A percentile compares a stretch with the other conserved stretches of the same genome.
Conservation (phyloP, 1,140 invertebrate genomes). For the Zaprionus gabonicus region DNA sequence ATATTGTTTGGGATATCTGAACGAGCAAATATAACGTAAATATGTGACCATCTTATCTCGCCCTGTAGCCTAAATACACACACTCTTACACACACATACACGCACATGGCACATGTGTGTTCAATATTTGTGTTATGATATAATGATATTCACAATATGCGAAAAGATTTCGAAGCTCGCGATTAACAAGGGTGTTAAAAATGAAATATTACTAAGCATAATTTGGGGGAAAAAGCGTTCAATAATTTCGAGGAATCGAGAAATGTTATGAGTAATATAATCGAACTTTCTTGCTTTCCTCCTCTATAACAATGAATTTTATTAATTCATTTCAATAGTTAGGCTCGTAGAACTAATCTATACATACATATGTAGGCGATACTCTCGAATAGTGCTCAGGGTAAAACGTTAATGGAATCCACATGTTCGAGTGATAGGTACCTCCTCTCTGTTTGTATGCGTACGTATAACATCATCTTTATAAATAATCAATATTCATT, state of each 20-base stretch:
- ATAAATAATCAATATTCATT: conserved; percentile 69
- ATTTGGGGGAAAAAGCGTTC: background rate
- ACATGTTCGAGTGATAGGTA: conserved; percentile 31
- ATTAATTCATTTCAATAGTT: background rate
- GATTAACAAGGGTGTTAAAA: background rate
- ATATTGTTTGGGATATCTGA: conserved; percentile 29
- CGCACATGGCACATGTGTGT: background rate
- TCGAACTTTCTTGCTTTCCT: too few species aligned
- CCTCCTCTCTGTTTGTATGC: conserved; percentile 6
- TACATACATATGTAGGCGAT: conserved; percentile 12
- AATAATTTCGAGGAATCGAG: background rate
- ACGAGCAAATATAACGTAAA: conserved; percentile 20
- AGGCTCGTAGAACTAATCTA: conserved; percentile 27
- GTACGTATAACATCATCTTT: conserved; percentile 64
- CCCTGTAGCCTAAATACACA: conserved; percentile 30
- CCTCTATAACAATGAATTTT: background rate
- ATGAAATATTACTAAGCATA: background rate
- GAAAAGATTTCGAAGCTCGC: background rate
- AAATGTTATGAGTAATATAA: background rate
- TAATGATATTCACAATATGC: conserved; percentile 15
- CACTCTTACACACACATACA: background rate
- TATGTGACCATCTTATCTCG: conserved; percentile 15
- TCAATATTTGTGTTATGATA: conserved; percentile 7
- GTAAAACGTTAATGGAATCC: conserved; percentile 41
- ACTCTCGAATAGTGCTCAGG: conserved; percentile 14